Conservation (phyloP, 2,797 vertebrate genomes). For the Benthosema pterotum region DNA sequence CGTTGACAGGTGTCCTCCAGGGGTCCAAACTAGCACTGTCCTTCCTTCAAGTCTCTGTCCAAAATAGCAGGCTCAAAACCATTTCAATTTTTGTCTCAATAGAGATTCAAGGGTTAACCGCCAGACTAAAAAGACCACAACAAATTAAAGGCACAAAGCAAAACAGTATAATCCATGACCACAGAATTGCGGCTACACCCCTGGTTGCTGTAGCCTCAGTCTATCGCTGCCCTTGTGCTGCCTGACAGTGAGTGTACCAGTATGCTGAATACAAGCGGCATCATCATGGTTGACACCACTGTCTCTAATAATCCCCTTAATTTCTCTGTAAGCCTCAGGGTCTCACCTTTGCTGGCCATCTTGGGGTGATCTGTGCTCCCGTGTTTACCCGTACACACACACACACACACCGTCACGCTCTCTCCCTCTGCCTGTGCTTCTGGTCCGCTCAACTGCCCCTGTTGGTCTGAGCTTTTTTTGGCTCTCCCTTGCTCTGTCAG, state of each 20-base stretch:
- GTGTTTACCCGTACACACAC: slow-evolving; percentile 23
- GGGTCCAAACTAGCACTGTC: no score
- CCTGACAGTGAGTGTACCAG: neutral
- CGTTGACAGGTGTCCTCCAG: no score
- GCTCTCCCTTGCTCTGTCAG: slow-evolving; percentile 74
- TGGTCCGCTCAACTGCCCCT: slow-evolving; percentile 53
- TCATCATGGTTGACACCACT: neutral
- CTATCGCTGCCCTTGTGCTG: neutral
- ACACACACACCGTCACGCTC: slow-evolving; percentile 31
- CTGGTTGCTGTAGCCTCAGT: neutral
- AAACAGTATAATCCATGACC: neutral
- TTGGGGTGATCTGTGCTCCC: slow-evolving; percentile 47
- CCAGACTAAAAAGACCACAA: neutral
- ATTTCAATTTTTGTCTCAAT: no score
- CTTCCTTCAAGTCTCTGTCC: no score
- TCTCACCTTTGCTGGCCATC: slow-evolving; percentile 84
- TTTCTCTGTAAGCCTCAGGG: slow-evolving; percentile 5
- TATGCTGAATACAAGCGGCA: neutral
- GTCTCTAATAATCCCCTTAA: slow-evolving; percentile 7
- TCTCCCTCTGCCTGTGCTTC: slow-evolving; percentile 43
- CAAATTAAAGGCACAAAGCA: slow-evolving; percentile 18
- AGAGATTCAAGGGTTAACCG: no score
- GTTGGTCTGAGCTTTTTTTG: slow-evolving; percentile 77
- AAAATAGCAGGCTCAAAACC: no score
- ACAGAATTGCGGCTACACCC: neutral